A percentile compares a stretch with the other conserved stretches of the same genome.
phyloP scores from a whole-genome alignment of 2,113 vertebrate genomes.

The Phyllostomus discolor region DNA sequence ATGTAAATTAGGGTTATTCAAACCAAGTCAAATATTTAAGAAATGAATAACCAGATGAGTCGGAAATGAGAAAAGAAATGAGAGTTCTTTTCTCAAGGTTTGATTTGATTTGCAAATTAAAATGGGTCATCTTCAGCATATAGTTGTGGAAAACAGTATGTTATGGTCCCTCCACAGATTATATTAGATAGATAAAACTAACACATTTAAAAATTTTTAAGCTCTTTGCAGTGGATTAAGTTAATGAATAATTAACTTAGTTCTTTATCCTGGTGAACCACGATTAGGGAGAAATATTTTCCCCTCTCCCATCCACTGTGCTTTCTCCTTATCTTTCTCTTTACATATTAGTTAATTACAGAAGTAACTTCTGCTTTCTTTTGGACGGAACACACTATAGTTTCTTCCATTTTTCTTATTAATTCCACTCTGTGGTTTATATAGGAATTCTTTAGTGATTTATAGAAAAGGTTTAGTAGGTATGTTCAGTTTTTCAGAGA shows the following conservation, averaged over 20 bases:
- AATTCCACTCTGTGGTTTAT: background rate
- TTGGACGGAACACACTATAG: background rate
- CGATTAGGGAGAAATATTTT: background rate
- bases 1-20: background rate
- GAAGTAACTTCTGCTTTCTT: background rate
- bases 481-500: background rate
- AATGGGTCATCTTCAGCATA: background rate
- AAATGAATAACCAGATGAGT: background rate
- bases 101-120: constrained; percentile 25
- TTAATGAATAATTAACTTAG: background rate
- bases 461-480: background rate
- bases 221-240: background rate
- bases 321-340: background rate
- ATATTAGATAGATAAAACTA: background rate
- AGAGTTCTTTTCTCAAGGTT: background rate
- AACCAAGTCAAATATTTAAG: background rate
- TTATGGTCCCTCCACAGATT: background rate
- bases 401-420: background rate
- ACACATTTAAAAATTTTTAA: background rate
- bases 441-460: background rate
- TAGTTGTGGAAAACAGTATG: background rate
- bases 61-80: too few species aligned
- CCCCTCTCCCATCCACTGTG: background rate
- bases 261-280: background rate
- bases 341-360: background rate